These are phyloP conservation scores for Ciona savignyi DNA, from an alignment of 23 tunicate genomes.

Conservation along the genomic window DNA sequence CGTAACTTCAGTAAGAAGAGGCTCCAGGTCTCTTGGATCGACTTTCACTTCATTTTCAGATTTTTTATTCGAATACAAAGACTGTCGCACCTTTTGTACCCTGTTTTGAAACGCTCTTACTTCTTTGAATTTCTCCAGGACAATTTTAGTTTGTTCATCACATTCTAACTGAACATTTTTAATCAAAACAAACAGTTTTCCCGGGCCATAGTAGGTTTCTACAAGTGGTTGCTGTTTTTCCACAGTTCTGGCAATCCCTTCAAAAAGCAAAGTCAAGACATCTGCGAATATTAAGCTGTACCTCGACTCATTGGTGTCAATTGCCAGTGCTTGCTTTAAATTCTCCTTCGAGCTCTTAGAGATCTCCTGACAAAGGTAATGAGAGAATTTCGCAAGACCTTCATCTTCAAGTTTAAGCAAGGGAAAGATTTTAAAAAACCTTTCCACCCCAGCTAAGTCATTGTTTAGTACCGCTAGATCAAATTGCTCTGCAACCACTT, in stretches of 20 bases:
- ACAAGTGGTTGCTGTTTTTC: slow-evolving; percentile 97
- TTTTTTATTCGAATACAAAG: slow-evolving; percentile 39
- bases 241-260: slow-evolving; percentile 85
- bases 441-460: slow-evolving; percentile 59
- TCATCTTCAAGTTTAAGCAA: slow-evolving; percentile 86
- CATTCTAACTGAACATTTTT: slow-evolving; percentile 84
- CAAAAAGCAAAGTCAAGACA: slow-evolving; percentile 71
- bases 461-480: slow-evolving; percentile 70
- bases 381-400: slow-evolving; percentile 74
- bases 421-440: slow-evolving; percentile 89
- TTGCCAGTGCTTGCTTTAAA: slow-evolving; percentile 58
- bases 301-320: slow-evolving; percentile 23
- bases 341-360: slow-evolving; percentile 75
- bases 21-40: slow-evolving; percentile 81
- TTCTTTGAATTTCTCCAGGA: slow-evolving; percentile 34
- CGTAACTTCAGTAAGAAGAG: slow-evolving; percentile 76
- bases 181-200: slow-evolving; percentile 75
- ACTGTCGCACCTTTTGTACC: slow-evolving; percentile 58
- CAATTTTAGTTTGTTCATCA: slow-evolving; percentile 53
- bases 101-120: slow-evolving; percentile 42
- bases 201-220: slow-evolving; percentile 98
- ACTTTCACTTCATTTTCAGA: slow-evolving; percentile 34
- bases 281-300: slow-evolving; percentile 80
- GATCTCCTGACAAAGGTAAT: slow-evolving; percentile 69
- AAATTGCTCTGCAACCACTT: slow-evolving; percentile 81